Base-by-base conservation (phyloP, 2,113 vertebrate species). In the Sinosuthora webbiana region DNA sequence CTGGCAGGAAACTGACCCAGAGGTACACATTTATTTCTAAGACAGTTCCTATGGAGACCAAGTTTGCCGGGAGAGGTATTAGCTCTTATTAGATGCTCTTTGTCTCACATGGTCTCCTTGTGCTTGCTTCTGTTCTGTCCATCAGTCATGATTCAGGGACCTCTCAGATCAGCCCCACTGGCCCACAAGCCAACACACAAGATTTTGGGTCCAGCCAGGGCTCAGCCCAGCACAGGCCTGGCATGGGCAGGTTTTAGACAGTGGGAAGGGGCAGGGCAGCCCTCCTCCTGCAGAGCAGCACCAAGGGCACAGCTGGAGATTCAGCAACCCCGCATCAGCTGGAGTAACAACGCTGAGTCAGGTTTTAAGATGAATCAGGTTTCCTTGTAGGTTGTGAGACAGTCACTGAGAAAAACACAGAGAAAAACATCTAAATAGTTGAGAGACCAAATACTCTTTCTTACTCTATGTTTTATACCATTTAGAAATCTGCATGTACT, bases 41-140 rank as follows among this genome's bases (percentile, higher is more conserved):
- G 76, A 23, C 35, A 47, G 63, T 63, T 90, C 39, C 71, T 90
- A 30, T 23, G 60, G 69, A 59, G 56, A 42, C 27, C 17, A 37
- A 52, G 12, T 87, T 91, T 78, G 64, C 52, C 69, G 87, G 69
- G 33, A 35, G 22, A 78, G 21, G 20, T 55, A 20, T 92, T 62
- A 70, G 55, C 27, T 74, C 50, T 75, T 42, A 55, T 5, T 30
- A 75, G 55, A 65, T 28, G 41, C n/a, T 50, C 50, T 64, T 50
- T 8, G 3, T 39, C 65, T 89, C 80, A 69, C 28, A 49, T 0
- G 0, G 6, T 53, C 45, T 59, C 0, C 0, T 62, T 39, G 27
- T 16, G 14, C 52, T 63, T 49, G 28, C n/a, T 45, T 74, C 64
- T 73, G 37, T 64, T 73, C 57, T 56, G 65, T 69, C 70, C 56